A percentile compares a stretch with the other conserved stretches of the same genome.
These are phyloP conservation scores for Donacobius atricapilla DNA, from an alignment of 2,113 vertebrate species.

Conservation along the genomic window DNA sequence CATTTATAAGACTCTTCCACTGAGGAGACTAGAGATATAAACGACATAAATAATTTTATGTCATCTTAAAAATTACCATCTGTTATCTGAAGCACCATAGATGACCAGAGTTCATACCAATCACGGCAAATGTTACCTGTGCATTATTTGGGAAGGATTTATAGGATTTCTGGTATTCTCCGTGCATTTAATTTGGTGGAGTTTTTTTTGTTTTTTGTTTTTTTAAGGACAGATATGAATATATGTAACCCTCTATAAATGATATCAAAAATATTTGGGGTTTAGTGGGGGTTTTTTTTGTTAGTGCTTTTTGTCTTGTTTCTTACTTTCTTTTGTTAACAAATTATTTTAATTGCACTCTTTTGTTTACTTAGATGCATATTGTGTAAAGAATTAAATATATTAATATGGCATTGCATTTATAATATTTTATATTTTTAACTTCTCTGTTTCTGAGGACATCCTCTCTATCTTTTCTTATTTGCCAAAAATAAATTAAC, in stretches of 20 bases:
- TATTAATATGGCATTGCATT: background rate
- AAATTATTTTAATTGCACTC: background rate
- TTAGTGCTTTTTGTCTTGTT: background rate
- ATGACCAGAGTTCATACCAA: background rate
- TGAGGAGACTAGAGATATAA: background rate
- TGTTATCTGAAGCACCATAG: background rate
- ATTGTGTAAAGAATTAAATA: background rate
- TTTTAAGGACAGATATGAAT: background rate
- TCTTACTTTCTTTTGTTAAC: background rate
- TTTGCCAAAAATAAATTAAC: background rate
- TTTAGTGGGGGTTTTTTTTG: background rate
- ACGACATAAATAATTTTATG: background rate
- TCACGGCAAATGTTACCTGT: background rate
- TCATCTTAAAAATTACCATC: background rate
- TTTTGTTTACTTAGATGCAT: background rate
- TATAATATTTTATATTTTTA: background rate
- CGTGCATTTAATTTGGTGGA: background rate
- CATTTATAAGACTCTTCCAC: background rate
- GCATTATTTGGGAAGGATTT: background rate
- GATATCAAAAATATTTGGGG: rapidly evolving
- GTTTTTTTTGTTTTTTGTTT: no score
- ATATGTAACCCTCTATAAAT: background rate
- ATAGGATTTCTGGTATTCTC: background rate
- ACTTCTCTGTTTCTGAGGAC: background rate
- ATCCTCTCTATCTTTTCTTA: background rate